Conservation (phyloP, 2,113 vertebrate species). For the Desmodus rotundus region DNA sequence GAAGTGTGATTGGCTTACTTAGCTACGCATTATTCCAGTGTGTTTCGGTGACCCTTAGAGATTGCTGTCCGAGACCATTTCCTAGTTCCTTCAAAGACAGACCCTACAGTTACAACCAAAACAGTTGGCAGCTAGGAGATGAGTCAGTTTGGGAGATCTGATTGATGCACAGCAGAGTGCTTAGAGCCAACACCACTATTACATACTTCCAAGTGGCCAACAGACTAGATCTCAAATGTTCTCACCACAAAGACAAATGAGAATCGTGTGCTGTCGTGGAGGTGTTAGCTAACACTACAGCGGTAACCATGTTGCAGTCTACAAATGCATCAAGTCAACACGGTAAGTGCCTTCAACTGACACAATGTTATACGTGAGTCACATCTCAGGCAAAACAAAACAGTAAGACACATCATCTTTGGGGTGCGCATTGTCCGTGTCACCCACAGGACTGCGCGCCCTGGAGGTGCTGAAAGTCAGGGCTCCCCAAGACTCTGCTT, state of each 20-base stretch:
- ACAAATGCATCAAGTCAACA: background rate
- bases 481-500: background rate
- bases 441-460: background rate
- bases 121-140: background rate
- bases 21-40: accelerated
- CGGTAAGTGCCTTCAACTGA: no score
- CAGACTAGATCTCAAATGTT: background rate
- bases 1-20: background rate
- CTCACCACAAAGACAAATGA: background rate
- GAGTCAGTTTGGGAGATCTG: background rate
- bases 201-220: background rate
- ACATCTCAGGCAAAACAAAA: background rate
- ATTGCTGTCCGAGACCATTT: background rate
- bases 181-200: background rate
- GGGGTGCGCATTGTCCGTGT: background rate
- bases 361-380: no score
- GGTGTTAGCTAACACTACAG: accelerated
- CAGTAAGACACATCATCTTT: background rate
- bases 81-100: background rate
- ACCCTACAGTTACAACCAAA: accelerated
- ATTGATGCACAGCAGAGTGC: background rate
- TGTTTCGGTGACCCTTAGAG: background rate
- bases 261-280: background rate
- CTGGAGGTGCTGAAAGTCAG: background rate
- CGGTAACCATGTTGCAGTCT: background rate